Evolutionary conservation across 2,797 vertebrate species (phyloP), one percentile per base, ranked within the genome.

Genomic region (Meda fulgida): DNA sequence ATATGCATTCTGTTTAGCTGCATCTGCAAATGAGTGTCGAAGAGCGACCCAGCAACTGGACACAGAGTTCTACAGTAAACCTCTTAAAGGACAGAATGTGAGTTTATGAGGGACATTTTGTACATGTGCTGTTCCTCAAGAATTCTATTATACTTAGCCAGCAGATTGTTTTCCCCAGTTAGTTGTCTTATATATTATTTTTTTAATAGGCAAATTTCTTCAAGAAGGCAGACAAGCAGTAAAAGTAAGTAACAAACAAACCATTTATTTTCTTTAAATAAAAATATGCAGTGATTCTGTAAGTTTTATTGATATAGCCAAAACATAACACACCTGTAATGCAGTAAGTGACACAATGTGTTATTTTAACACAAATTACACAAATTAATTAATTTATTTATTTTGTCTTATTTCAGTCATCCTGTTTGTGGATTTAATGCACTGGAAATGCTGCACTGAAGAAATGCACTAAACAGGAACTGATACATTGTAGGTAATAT

Each of bases 41-140:
- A 87, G 81, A 84, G 87, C 77, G 80, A 93, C 89, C 87, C 87
- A 88, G 69, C 75, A 87, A 2, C 58, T 0, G 7, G 91, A 93
- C 84, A 81, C 87, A 0, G 91, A 91, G 60, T 93, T 94, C 89
- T 94, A 94, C 91, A 94, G 93, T 91, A 94, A 93, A 88, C 92
- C 94, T 1, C 82, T 92, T 31, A 94, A 92, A 94, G 92, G 90
- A 85, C 93, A 93, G 46, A 88, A 92, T 76, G 93, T 95, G 84
- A 90, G 94, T 93, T 75, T 86, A 67, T 23, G 66, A 31, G 63
- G 63, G 14, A 65, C 73, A 75, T 67, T 73, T 76, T 48, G 26
- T 48, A 38, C 29, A 73, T 31, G 46, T 65, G 36, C 34, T 48
- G 31, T 82, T 83, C 46, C 29, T 71, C 3, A 65, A 66, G 34